Conservation (phyloP, 30 jellyfish, hydroid and myxozoan genomes). For the Turritopsis rubra region DNA sequence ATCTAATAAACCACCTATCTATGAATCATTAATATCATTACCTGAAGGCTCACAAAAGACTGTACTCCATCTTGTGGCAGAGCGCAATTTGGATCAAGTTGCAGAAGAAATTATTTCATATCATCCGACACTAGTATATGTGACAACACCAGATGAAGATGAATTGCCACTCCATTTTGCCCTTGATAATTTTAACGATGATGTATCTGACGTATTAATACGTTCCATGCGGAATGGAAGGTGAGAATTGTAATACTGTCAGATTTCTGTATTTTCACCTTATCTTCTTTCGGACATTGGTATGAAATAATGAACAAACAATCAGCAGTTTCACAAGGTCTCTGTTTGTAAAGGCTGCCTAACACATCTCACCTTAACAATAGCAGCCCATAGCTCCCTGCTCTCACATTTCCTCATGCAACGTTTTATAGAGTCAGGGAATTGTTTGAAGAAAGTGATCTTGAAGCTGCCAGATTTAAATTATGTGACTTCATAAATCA, state of each 20-base stretch:
- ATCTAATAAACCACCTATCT: background rate
- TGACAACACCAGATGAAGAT: slow-evolving; percentile 32
- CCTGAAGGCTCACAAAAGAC: slow-evolving; percentile 30
- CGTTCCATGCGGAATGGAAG: slow-evolving; percentile 57
- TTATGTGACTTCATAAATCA: slow-evolving; percentile 50
- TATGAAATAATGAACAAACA: too few relatives aligned
- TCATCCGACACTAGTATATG: slow-evolving; percentile 50
- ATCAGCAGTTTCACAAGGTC: too few relatives aligned
- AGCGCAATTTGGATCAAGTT: slow-evolving; percentile 34
- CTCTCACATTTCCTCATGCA: too few relatives aligned
- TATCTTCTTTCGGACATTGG: too few relatives aligned
- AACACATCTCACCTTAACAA: too few relatives aligned
- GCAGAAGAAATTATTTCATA: slow-evolving; percentile 31
- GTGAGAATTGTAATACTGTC: slow-evolving; percentile 21
- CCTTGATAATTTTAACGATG: slow-evolving; percentile 38
- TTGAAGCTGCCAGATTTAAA: slow-evolving; percentile 37
- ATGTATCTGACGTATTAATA: slow-evolving; percentile 51
- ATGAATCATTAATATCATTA: background rate
- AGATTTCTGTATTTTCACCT: background rate
- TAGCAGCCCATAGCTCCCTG: background rate
- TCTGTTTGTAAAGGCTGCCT: too few relatives aligned
- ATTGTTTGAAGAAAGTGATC: slow-evolving; percentile 43
- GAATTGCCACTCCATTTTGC: slow-evolving; percentile 65
- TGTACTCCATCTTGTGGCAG: slow-evolving; percentile 76
- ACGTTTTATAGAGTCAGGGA: slow-evolving; percentile 55